phyloP scores from a whole-genome alignment of 2,888 invertebrate genomes.

The Zaprionus obscuricornis region DNA sequence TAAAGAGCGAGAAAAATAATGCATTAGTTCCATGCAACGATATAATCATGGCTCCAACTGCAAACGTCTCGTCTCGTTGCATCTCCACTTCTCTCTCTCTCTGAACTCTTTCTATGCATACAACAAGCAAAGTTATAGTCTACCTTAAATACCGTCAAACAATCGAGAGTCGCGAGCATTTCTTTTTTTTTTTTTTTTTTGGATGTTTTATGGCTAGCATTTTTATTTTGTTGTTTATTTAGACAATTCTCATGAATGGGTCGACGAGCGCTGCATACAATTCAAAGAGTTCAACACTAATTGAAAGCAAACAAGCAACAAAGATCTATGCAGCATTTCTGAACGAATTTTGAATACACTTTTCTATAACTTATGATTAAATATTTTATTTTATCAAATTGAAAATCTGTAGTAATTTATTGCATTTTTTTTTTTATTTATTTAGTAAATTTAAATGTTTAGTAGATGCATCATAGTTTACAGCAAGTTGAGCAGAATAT shows the following conservation, averaged over 20 bases:
- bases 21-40: constrained; percentile 64
- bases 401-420: no score
- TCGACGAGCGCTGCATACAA: constrained; percentile 26
- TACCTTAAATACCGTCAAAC: constrained; percentile 25
- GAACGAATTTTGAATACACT: constrained; percentile 5
- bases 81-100: not conserved
- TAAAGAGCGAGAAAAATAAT: constrained; percentile 52
- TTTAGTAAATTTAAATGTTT: no score
- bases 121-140: not conserved
- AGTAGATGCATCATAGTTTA: no score
- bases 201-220: constrained; percentile 54
- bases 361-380: constrained; percentile 32
- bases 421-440: no score
- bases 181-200: constrained; percentile 44
- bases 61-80: not conserved
- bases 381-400: no score
- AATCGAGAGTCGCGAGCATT: no score
- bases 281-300: constrained; percentile 63
- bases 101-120: not conserved
- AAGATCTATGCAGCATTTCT: constrained; percentile 7
- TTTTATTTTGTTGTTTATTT: constrained; percentile 64
- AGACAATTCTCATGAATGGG: constrained; percentile 64
- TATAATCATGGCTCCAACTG: constrained; percentile 27
- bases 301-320: constrained; percentile 70
- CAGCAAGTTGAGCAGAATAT: no score